Evolutionary conservation across 2,888 invertebrate genomes (phyloP), one percentile per base, ranked within the genome.

Genomic region (Melieria crassipennis): DNA sequence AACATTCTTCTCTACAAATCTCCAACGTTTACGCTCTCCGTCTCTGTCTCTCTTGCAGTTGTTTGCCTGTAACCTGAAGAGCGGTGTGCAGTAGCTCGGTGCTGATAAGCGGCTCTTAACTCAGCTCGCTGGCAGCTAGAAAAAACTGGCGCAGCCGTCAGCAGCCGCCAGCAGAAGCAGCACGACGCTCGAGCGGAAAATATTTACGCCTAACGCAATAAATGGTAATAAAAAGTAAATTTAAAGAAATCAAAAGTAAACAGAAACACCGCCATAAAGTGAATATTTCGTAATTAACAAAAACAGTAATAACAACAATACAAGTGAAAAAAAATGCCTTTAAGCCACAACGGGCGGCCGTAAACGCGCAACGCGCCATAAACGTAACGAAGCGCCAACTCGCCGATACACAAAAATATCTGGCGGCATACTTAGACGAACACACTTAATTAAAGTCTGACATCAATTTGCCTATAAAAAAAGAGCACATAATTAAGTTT

Each of bases 151-250:
- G 13, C 43, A 58, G n/a, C 7, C 45, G 13, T 11, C 16, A 48
- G 30, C 50, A 45, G 61, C 55, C 60, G 30, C 4, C 13, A 11
- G n/a, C 45, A 52, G 43, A 61, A 6, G 52, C 52, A 61, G 60
- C 48, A 67, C 2, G 30, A 30, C 30, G 30, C 30, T 30, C 30
- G 30, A 30, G 45, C 60, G 52, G 42, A 16, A 68, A 61, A 68
- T 62, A 68, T 60, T 55, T 55, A 46, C 45, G 52, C 43, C 3
- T 6, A 52, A 55, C 16, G 52, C 52, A 16, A 61, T 50, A 60
- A 61, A 67, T 42, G 30, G 30, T 1, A 30, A 30, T 30, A 30
- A 30, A 30, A 30, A 30, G 30, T 30, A 30, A 30, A 30, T 3
- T 30, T 1, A 30, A 30, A 30, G 30, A 30, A 30, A 30, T 3